Base-by-base conservation (phyloP, 2,888 invertebrate genomes). In the Serrognathus titanus region DNA sequence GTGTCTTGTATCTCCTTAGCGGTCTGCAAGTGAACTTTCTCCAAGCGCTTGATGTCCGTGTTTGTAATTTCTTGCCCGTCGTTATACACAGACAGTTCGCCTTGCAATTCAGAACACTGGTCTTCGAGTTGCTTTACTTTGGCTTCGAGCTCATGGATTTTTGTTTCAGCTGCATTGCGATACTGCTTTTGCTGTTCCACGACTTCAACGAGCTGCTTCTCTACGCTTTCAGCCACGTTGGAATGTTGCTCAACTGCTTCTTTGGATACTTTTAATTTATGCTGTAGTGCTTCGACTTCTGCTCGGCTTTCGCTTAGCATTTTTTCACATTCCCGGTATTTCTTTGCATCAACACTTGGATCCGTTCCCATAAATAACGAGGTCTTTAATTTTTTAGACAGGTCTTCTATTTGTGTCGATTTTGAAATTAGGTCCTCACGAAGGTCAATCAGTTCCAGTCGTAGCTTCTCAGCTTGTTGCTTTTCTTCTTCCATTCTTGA, bases 171-270 rank as follows among this genome's bases (percentile, higher is more conserved):
- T 83, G 45, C 78, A 73, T 67, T 86, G 80, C 69, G 85, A 84
- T 63, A 83, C 81, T 55, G 80, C 75, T 57, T 82, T 80, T 74
- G 68, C 57, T 68, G 65, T 36, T 75, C 73, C 6, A 69, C 53
- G 2, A 72, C 53, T 16, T 72, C 69, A 51, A 86, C 85, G 48
- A 92, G 78, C 77, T 92, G 90, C 55, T 84, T 85, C 75, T 95
- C 94, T 12, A 93, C 85, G 60, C 85, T 84, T 73, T 92, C 89
- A 0, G 94, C 88, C 66, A 96, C 88, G 65, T 88, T 87, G 71
- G 88, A 89, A 76, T 93, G 94, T 72, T 96, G 93, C 66, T 90
- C 88, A 9, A 88, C 84, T 68, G 92, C 91, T 68, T 89, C 87
- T 66, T 87, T 87, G 1, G 89, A 82, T 39, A 86, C 82, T 65